Base-by-base conservation (phyloP, 2,888 invertebrate species). In the Mesochorus sp. region DNA sequence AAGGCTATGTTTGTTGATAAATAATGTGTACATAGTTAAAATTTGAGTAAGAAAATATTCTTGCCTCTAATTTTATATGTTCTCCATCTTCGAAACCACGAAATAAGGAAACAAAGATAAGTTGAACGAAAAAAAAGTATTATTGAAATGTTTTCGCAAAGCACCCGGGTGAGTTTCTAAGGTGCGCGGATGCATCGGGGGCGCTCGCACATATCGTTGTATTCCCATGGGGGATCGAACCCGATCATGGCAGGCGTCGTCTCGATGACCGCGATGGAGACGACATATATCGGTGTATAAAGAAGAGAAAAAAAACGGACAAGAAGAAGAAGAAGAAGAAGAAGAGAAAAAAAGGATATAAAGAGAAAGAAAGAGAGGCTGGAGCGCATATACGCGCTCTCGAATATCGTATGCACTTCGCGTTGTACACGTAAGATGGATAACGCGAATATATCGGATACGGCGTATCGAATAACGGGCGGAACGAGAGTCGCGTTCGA, bases 401-500 rank as follows among this genome's bases (percentile, higher is more conserved):
- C 80, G 72, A 72, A 82, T 82, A 79, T 82, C 79, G 80, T 76
- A 82, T 82, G 80, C 82, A 79, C 76, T 77, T 74, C 53, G 80
- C 77, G 79, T 77, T 72, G 75, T 76, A 78, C 67, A 68, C 72
- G 76, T 64, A 78, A 79, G 82, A 82, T 76, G 80, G 79, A 82
- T 82, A 79, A 80, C 79, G 76, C 79, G 76, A 79, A 79, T 80
- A 76, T 79, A 80, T 80, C 76, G 80, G 80, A 80, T 80, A 79
- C 76, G 74, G 42, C 76, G 62, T 81, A 79, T 81, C 81, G 79
- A 68, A 76, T 79, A 79, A 79, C 78, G 78, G 76, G 62, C 74
- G 61, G 59, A 80, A 76, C 80, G 80, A 80, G 78, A 80, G 75
- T 82, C 79, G 77, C 74, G 44, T 79, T 71, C 74, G 64, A 70